Percentiles rank a stretch among this genome's conserved stretches.
Evolutionary conservation across 30 jellyfish, hydroid and myxozoan species (phyloP).

Genomic region (Rhopilema esculentum): DNA sequence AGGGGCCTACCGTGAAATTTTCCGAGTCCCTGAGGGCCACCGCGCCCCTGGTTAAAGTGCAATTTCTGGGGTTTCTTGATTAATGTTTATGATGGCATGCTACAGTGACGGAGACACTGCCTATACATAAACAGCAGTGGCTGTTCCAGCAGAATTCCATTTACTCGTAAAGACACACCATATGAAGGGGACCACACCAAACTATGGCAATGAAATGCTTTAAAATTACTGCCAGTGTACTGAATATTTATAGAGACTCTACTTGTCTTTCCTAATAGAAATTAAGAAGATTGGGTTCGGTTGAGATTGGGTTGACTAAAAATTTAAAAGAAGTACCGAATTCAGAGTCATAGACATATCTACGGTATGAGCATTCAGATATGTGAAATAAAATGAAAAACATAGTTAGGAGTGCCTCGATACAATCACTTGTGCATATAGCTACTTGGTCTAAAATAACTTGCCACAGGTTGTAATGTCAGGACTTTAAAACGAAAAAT

Average conservation of each 20-base stretch:
- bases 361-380: neutral
- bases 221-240: no score
- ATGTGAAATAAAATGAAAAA: neutral
- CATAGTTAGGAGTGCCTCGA: neutral
- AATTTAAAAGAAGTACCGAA: neutral
- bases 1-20: neutral
- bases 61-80: neutral
- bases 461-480: neutral
- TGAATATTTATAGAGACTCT: no score
- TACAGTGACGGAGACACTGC: no score
- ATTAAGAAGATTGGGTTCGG: no score
- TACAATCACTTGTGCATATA: neutral
- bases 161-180: no score
- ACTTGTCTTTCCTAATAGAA: no score
- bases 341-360: neutral
- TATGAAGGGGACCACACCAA: no score
- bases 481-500: no score
- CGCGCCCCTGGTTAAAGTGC: neutral
- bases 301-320: no score
- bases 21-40: neutral
- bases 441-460: neutral
- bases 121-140: no score
- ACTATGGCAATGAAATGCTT: neutral
- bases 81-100: neutral
- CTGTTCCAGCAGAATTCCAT: no score